Evolutionary conservation across 2,797 vertebrate genomes (phyloP), one percentile per base, ranked within the genome.

Genomic region (Malacoraja senta): DNA sequence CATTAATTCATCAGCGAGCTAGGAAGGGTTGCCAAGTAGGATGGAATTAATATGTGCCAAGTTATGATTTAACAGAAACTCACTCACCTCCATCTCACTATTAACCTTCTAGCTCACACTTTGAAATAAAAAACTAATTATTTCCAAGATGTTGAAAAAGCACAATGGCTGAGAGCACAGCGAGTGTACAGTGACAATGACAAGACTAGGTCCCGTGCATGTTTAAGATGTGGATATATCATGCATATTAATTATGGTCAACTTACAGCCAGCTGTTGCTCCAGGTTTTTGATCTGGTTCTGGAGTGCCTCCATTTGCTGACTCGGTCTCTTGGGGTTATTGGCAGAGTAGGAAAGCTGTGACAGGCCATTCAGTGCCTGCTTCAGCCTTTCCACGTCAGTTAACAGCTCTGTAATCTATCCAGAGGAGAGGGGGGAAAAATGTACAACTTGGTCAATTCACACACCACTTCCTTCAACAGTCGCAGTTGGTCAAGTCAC

Each of bases 191-290:
- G 78, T 3, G 0, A 78, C 8, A 35, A n/a, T 13, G 0, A 12
- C 76, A 78, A 0, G n/a, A n/a, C 32, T 32, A 35, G 84, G 19
- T 44, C 2, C 7, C n/a, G 61, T 35, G 63, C 10, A 35, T 1
- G 2, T 68, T 65, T 74, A 76, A 53, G 71, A 29, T 2, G 24
- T 12, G 21, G 61, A 12, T 19, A 35, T 17, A 2, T 32, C 58
- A 8, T 29, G 12, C 7, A 12, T n/a, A 86, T 13, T 61, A 29
- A 17, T 15, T 8, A 13, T 86, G 65, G 88, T 72, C 93, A 68
- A 98, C 99, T 99, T 94, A 99, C 99, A 96, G 97, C 97, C 95
- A 99, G 97, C 97, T 99, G 98, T 80, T 98, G 98, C 95, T 99
- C 98, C 91, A 99, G 97, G 93, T 95, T 96, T 95, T 96, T 97